Percentiles rank a stretch among this genome's conserved stretches.
Evolutionary conservation across 2,888 invertebrate species (phyloP).

Genomic region (Eupithecia subumbrata): DNA sequence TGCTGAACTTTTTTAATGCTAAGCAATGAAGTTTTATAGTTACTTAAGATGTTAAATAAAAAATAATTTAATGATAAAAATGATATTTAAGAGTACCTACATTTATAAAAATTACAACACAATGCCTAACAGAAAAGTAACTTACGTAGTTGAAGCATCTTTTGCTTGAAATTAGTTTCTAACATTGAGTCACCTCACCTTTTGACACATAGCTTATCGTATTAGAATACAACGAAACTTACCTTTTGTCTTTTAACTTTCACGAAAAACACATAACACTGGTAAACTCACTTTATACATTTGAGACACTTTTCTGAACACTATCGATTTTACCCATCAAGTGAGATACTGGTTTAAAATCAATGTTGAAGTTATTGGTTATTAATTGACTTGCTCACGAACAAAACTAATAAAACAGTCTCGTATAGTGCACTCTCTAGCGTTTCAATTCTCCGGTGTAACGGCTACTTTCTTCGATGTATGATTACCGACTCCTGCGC

Average conservation of each 20-base stretch:
- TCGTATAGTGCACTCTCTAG: conserved; percentile 31
- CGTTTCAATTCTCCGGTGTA: conserved; percentile 44
- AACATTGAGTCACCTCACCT: conserved; percentile 15
- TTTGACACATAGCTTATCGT: conserved; percentile 12
- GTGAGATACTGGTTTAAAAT: neutral
- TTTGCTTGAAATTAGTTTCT: conserved; percentile 1
- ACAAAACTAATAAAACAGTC: conserved; percentile 34
- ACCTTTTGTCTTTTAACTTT: conserved; percentile 52
- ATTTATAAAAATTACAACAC: neutral
- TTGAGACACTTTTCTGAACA: conserved; percentile 24
- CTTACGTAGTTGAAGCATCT: neutral
- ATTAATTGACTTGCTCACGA: conserved; percentile 13
- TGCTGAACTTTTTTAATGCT: too few relatives aligned
- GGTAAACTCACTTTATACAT: conserved; percentile 44
- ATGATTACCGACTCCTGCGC: conserved; percentile 62
- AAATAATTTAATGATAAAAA: too few relatives aligned
- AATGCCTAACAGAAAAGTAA: neutral
- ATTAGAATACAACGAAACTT: conserved; percentile 34
- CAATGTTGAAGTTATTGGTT: neutral
- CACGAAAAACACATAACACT: conserved; percentile 51
- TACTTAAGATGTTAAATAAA: too few relatives aligned
- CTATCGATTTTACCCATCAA: neutral
- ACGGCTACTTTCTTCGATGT: conserved; percentile 68
- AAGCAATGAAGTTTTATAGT: neutral
- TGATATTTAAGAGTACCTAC: too few relatives aligned